phyloP scores from a whole-genome alignment of 2,113 vertebrate species.

The Mixornis gularis region DNA sequence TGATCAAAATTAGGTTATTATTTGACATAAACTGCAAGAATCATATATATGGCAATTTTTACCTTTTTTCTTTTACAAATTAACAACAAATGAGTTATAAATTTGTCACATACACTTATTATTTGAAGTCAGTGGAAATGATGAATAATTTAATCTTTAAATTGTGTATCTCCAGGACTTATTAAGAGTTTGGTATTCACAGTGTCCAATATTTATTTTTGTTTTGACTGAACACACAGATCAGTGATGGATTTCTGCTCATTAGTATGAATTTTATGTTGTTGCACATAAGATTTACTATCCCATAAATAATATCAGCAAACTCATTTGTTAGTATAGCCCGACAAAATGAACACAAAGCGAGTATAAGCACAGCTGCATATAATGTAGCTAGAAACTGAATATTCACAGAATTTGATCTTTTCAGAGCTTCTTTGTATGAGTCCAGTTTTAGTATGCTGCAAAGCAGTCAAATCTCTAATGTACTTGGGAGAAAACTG shows the following conservation, averaged over 20 bases:
- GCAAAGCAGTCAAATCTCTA: background rate
- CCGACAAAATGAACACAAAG: constrained; percentile 38
- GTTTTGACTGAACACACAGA: constrained; percentile 49
- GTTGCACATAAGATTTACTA: constrained; percentile 51
- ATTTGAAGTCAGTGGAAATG: constrained; percentile 2
- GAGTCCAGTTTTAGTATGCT: background rate
- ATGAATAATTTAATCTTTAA: constrained; percentile 34
- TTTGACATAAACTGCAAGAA: background rate
- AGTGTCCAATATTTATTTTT: constrained; percentile 44
- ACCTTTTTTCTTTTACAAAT: background rate
- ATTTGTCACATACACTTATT: constrained; percentile 2
- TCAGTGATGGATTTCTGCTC: constrained; percentile 59
- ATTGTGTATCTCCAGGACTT: constrained; percentile 2
- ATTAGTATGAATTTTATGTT: constrained; percentile 59
- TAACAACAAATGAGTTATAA: background rate
- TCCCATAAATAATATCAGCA: constrained; percentile 56
- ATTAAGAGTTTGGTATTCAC: constrained; percentile 13
- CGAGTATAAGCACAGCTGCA: constrained; percentile 4
- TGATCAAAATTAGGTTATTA: background rate
- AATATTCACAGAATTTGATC: background rate
- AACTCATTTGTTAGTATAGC: constrained; percentile 52
- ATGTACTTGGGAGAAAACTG: background rate
- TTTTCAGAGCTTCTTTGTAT: background rate
- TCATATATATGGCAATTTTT: background rate
- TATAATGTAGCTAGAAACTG: constrained; percentile 2